These are phyloP conservation scores for Monodelphis domestica DNA, from an alignment of 2,797 vertebrate species.

Conservation along the genomic window DNA sequence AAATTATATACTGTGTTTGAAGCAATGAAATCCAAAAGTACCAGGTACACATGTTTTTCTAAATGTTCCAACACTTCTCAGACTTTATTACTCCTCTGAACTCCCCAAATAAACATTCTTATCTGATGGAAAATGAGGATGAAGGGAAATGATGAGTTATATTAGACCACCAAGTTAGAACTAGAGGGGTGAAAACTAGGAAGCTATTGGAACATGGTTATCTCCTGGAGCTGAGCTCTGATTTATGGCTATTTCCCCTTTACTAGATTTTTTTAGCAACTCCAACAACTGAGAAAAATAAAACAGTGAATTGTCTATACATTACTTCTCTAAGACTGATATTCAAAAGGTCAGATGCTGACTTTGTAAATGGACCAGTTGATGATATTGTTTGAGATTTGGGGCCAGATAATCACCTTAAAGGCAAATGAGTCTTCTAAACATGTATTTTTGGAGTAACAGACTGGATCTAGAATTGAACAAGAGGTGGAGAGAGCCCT, in stretches of 20 bases:
- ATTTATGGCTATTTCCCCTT: neutral
- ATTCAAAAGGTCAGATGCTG: neutral
- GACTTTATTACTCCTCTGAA: neutral
- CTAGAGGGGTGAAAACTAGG: neutral
- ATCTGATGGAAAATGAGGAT: neutral
- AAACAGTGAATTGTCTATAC: neutral
- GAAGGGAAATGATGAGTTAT: neutral
- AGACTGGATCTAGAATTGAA: neutral
- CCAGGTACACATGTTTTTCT: neutral
- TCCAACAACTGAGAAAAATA: conserved; percentile 42
- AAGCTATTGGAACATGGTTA: neutral
- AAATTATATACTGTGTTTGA: neutral
- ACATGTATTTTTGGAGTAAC: neutral
- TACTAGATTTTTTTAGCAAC: conserved; percentile 8
- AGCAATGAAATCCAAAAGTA: conserved; percentile 4
- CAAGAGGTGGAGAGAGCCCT: neutral
- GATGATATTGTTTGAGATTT: neutral
- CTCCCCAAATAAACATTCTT: neutral
- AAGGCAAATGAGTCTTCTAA: neutral
- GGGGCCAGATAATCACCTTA: neutral
- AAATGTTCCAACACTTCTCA: neutral
- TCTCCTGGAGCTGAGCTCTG: neutral
- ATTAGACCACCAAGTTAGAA: neutral
- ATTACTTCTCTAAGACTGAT: neutral
- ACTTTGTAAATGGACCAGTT: neutral